phyloP scores from a whole-genome alignment of 1,140 invertebrate genomes.

The Hydropsyche tenuis region DNA sequence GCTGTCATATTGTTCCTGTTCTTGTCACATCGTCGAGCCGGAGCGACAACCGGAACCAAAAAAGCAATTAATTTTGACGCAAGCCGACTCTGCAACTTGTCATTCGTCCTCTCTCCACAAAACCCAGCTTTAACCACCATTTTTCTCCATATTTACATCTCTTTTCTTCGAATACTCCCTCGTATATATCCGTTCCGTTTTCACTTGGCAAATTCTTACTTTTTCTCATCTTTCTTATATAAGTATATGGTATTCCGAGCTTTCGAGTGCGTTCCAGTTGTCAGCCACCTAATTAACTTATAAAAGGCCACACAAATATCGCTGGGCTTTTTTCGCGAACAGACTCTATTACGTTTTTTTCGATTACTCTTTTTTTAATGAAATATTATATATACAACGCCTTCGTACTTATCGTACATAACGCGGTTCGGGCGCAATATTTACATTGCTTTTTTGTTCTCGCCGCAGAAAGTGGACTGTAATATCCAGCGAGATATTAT shows the following conservation, averaged over 20 bases:
- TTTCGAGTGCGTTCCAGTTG: constrained; percentile 7
- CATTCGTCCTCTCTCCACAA: neutral
- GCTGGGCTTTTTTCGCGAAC: too few relatives aligned
- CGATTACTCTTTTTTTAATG: too few relatives aligned
- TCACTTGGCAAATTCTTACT: neutral
- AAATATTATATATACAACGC: neutral
- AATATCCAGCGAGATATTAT: neutral
- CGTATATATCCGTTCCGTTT: neutral
- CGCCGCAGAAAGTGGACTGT: neutral
- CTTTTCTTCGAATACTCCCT: neutral
- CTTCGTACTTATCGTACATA: neutral
- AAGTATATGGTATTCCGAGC: too few relatives aligned
- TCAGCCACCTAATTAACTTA: constrained; percentile 24
- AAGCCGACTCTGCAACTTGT: constrained; percentile 21
- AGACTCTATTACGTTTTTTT: too few relatives aligned
- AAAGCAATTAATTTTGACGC: constrained; percentile 35
- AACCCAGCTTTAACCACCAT: neutral
- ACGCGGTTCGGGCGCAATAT: neutral
- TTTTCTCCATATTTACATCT: neutral
- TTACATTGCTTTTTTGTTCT: neutral
- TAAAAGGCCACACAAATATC: neutral
- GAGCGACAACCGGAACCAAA: constrained; percentile 27
- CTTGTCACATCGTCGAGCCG: neutral
- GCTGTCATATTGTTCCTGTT: constrained; percentile 19
- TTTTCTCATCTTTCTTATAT: neutral